phyloP scores from a whole-genome alignment of 2,113 vertebrate genomes.

The Tor tambroides region DNA sequence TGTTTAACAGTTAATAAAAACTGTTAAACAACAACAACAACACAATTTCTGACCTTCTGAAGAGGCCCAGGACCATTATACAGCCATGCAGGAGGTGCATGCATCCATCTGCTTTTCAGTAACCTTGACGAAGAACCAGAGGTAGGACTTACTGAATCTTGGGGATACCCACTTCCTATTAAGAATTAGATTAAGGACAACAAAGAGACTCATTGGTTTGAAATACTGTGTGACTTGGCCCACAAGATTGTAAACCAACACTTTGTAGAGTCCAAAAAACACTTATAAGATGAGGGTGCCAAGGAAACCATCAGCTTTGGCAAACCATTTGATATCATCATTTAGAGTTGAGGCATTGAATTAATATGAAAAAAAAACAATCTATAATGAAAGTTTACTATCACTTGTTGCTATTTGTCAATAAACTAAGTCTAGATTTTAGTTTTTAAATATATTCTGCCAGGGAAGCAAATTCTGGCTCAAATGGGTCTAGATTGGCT shows the following conservation, averaged over 20 bases:
- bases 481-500: background rate
- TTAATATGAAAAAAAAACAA: background rate
- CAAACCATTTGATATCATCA: background rate
- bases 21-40: no score
- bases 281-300: background rate
- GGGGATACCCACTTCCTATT: background rate
- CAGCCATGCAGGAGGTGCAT: background rate
- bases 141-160: background rate
- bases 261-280: conserved; percentile 7
- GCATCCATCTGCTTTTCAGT: background rate
- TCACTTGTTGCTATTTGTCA: background rate
- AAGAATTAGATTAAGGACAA: background rate
- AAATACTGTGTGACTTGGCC: background rate
- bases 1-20: no score
- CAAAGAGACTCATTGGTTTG: background rate
- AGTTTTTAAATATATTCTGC: background rate
- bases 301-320: conserved; percentile 18
- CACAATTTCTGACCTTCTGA: background rate
- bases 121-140: background rate
- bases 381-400: background rate
- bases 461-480: background rate
- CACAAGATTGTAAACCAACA: background rate
- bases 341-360: background rate
- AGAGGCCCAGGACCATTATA: background rate
- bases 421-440: background rate